Base-by-base conservation (phyloP, 2,888 invertebrate species). In the Ormyrus pomaceus region DNA sequence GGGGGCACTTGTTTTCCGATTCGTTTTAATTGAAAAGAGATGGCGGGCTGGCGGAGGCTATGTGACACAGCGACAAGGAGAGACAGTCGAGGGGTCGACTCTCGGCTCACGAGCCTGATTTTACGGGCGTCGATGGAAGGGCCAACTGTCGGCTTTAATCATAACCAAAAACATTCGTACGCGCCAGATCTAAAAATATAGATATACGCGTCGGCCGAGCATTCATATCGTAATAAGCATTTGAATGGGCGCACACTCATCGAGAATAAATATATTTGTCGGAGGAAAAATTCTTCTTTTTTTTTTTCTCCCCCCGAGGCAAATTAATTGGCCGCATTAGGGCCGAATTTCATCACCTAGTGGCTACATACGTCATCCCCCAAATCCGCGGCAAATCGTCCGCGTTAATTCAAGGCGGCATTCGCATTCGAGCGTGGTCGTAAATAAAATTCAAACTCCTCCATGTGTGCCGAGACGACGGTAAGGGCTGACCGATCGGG, bases 61-160 rank as follows among this genome's bases (percentile, higher is more conserved):
- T 5, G n/a, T n/a, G 45, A 46, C 45, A 46, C 10, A 46, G 46
- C 56, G 34, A 34, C 34, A 34, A 34, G 34, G 34, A 34, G 34
- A 34, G 34, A 34, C 34, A 34, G 34, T 34, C 4, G 50, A 46
- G 71, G 61, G 61, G 7, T 19, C 19, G 19, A 0, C 9, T 13
- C 9, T 13, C 34, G 34, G 34, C 34, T 34, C 34, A 34, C 34
- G 34, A 34, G 34, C n/a, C n/a, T n/a, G 46, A 56, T 58, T 56
- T 69, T 72, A 51, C 13, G 6, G 9, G 13, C 51, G 45, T 55
- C 6, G 45, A 11, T 10, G 46, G n/a, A 56, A 78, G 82, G 86
- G 85, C 89, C 90, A 90, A 90, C 90, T 90, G 90, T 90, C 90
- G 87, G 85, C 84, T 89, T 88, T 88, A 89, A 90, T 90, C 90